Conservation (phyloP, 2,113 vertebrate genomes). For the Sprattus sprattus region DNA sequence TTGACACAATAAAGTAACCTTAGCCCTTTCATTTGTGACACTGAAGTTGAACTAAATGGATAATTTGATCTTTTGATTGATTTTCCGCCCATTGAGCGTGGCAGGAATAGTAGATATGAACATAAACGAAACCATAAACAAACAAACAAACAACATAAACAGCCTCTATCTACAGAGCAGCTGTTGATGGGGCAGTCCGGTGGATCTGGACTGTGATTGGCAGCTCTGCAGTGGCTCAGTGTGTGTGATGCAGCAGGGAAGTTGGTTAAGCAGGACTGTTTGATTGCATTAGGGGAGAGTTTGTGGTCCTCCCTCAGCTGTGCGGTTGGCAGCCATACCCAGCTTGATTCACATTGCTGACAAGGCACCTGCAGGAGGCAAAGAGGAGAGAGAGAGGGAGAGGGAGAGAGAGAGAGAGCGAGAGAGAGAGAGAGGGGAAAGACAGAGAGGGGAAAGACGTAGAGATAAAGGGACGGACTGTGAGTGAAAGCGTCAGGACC, state of each 20-base stretch:
- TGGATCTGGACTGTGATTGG: neutral
- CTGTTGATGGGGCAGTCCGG: neutral
- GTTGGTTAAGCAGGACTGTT: neutral
- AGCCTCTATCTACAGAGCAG: neutral
- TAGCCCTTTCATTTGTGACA: neutral
- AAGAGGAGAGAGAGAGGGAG: neutral
- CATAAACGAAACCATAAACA: neutral
- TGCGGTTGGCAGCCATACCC: constrained; percentile 26
- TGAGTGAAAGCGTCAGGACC: constrained; percentile 9
- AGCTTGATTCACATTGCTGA: constrained; percentile 43
- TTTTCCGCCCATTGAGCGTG: neutral
- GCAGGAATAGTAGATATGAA: neutral
- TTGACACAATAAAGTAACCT: neutral
- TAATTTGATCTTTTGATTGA: neutral
- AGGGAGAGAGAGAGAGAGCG: neutral
- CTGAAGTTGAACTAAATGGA: too few relatives aligned
- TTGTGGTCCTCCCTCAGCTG: constrained; percentile 3
- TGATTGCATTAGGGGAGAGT: constrained; percentile 19
- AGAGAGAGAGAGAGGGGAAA: neutral
- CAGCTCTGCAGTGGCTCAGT: neutral
- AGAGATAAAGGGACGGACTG: neutral
- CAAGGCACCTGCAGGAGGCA: constrained; percentile 42
- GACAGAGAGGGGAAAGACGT: neutral
- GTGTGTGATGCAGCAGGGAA: constrained; percentile 10
- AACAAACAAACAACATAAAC: neutral